Percentiles rank a stretch among this genome's conserved stretches.
Evolutionary conservation across 2,888 invertebrate species (phyloP).

Genomic region (Sarcophaga subvicina): DNA sequence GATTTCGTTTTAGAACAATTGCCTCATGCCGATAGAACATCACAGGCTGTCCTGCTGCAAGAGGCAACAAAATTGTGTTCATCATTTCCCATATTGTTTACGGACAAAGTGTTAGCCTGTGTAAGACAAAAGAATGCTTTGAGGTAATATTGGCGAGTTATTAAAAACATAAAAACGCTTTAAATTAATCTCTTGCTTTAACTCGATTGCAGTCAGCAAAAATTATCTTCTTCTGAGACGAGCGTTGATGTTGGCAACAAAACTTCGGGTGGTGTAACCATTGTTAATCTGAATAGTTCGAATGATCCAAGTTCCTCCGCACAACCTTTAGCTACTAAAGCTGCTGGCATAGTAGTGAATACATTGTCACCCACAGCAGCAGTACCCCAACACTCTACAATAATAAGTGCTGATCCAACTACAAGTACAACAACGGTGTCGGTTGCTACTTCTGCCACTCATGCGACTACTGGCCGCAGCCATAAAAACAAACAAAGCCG

Average conservation of each 20-base stretch:
- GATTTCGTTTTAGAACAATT: conserved; percentile 91
- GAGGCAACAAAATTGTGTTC: conserved; percentile 92
- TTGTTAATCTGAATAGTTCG: conserved; percentile 88
- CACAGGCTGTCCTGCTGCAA: conserved; percentile 89
- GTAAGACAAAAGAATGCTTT: conserved; percentile 86
- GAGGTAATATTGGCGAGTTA: conserved; percentile 72
- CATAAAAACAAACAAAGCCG: conserved; percentile 74
- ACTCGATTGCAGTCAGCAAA: conserved; percentile 76
- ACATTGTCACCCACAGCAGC: conserved; percentile 58
- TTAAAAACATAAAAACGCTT: not conserved
- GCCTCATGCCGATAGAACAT: conserved; percentile 87
- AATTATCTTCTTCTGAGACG: conserved; percentile 74
- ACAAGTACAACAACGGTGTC: conserved; percentile 70
- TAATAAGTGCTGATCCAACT: conserved; percentile 70
- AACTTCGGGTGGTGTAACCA: conserved; percentile 89
- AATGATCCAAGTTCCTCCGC: conserved; percentile 68
- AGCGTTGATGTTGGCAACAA: conserved; percentile 86
- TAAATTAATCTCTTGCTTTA: not conserved
- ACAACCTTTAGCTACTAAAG: conserved; percentile 65
- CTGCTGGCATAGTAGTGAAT: conserved; percentile 69
- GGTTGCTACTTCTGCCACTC: conserved; percentile 66
- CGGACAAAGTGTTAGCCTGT: conserved; percentile 89
- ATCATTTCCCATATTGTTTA: conserved; percentile 90
- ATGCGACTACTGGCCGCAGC: conserved; percentile 71
- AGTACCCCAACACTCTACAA: conserved; percentile 65